Percentiles rank a stretch among this genome's conserved stretches.
Conservation (phyloP, 2,888 invertebrate genomes). For the Drosophila longiperda region DNA sequence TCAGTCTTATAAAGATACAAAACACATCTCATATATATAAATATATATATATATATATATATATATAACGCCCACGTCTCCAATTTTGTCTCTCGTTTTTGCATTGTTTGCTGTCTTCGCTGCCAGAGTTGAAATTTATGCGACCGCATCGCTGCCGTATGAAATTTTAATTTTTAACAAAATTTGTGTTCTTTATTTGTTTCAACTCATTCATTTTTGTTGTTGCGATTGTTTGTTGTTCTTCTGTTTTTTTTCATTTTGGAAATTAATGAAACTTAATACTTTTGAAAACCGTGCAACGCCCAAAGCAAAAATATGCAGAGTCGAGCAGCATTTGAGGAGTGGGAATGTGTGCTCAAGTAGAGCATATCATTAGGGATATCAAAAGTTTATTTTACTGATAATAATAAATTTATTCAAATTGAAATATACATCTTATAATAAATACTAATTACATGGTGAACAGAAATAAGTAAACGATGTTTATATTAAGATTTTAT, state of each 20-base stretch:
- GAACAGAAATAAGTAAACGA: neutral
- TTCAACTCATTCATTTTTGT: neutral
- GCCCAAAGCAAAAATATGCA: neutral
- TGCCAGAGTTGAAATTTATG: constrained; percentile 66
- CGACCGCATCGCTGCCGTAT: constrained; percentile 77
- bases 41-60: constrained; percentile 10
- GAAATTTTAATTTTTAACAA: constrained; percentile 74
- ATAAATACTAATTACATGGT: neutral
- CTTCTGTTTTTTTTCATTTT: constrained; percentile 54
- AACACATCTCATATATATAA: constrained; percentile 18
- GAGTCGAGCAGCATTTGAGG: constrained; percentile 25
- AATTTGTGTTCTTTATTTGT: constrained; percentile 33
- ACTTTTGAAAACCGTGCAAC: constrained; percentile 69
- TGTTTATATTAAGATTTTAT: neutral
- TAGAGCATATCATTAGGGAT: constrained; percentile 10
- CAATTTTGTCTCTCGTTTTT: constrained; percentile 5
- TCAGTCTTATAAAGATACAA: constrained; percentile 21
- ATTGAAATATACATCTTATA: neutral
- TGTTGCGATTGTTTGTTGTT: constrained; percentile 9
- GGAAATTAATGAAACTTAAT: constrained; percentile 83
- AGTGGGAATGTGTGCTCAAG: constrained; percentile 2
- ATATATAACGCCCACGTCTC: constrained; percentile 44
- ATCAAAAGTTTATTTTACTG: neutral
- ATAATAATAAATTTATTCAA: neutral
- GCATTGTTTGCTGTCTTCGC: constrained; percentile 48